These are phyloP conservation scores for Empis stercorea DNA, from an alignment of 2,888 invertebrate genomes.

Conservation along the genomic window DNA sequence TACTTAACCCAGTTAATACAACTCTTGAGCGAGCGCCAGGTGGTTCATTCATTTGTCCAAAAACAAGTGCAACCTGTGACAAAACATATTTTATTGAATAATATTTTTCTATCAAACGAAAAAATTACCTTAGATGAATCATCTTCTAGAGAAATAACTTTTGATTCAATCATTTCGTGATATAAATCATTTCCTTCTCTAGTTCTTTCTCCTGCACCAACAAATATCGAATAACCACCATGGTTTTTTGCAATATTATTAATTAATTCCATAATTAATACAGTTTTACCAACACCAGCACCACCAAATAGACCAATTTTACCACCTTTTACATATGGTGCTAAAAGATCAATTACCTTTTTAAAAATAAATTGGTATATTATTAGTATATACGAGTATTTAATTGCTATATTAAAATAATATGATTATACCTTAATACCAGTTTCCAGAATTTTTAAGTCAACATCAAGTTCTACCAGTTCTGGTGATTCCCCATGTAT, in stretches of 20 bases:
- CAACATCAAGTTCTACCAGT: constrained; percentile 83
- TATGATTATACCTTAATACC: constrained; percentile 66
- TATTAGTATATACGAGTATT: too few species aligned
- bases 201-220: constrained; percentile 91
- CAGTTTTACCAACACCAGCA: constrained; percentile 91
- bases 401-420: neutral
- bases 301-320: constrained; percentile 90
- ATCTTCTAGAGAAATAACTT: constrained; percentile 82
- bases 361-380: neutral
- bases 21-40: constrained; percentile 91
- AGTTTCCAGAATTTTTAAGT: constrained; percentile 83
- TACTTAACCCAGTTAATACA: constrained; percentile 80
- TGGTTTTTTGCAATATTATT: constrained; percentile 94
- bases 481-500: constrained; percentile 87
- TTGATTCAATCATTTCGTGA: constrained; percentile 90
- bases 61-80: constrained; percentile 75
- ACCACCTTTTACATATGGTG: constrained; percentile 88
- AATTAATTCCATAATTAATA: constrained; percentile 91
- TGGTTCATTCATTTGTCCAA: constrained; percentile 95
- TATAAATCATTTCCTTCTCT: constrained; percentile 92
- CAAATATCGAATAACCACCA: constrained; percentile 92
- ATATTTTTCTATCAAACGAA: neutral
- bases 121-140: constrained; percentile 58
- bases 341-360: constrained; percentile 78
- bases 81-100: too few species aligned